Percentiles rank a stretch among this genome's conserved stretches.
phyloP scores from a whole-genome alignment of 2,797 vertebrate genomes.

The Sphaeramia orbicularis region DNA sequence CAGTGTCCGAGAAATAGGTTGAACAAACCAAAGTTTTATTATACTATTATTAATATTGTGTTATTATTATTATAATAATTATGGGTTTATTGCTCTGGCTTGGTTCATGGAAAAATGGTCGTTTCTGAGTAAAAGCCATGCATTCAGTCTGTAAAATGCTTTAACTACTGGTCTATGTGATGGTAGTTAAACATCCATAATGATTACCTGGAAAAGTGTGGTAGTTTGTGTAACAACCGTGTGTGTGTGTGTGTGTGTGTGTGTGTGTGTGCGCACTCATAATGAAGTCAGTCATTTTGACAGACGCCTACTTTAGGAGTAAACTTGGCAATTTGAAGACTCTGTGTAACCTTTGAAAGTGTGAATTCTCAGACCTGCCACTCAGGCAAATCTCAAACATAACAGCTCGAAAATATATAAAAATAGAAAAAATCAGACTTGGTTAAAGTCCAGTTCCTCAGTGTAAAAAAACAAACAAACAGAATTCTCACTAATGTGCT shows the following conservation, averaged over 20 bases:
- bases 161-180: too few species aligned
- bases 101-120: too few species aligned
- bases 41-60: too few species aligned
- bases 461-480: background rate
- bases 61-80: background rate
- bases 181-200: too few species aligned
- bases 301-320: constrained; percentile 58
- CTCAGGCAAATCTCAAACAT: constrained; percentile 53
- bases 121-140: too few species aligned
- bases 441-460: constrained; percentile 38
- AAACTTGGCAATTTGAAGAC: constrained; percentile 60
- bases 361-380: constrained; percentile 62
- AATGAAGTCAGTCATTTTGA: constrained; percentile 72
- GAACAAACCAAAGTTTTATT: too few species aligned
- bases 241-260: too few species aligned
- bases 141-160: too few species aligned
- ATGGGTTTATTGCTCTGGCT: too few species aligned
- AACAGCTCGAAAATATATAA: constrained; percentile 18
- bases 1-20: too few species aligned
- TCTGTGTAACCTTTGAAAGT: constrained; percentile 65
- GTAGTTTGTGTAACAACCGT: background rate
- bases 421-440: constrained; percentile 44
- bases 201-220: background rate
- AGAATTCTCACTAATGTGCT: constrained; percentile 19
- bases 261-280: too few species aligned